Conservation (phyloP, 1,140 invertebrate species). For the Drosophila kepulauana region DNA sequence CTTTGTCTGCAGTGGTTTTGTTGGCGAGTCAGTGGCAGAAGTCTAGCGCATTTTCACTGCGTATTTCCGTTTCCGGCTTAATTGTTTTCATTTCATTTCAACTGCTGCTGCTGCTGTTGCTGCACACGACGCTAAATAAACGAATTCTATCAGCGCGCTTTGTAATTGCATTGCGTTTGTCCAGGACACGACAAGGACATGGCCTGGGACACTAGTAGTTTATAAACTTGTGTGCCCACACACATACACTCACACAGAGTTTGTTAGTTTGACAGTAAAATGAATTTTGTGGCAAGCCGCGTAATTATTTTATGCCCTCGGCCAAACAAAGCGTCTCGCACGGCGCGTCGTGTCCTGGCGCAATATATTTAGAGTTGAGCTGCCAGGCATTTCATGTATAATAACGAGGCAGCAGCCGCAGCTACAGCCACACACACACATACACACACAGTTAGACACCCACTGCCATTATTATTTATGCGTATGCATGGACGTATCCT, state of each 20-base stretch:
- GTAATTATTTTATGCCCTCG: slow-evolving; percentile 78
- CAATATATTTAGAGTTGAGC: slow-evolving; percentile 63
- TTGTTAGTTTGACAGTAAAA: slow-evolving; percentile 55
- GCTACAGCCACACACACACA: slow-evolving; percentile 7
- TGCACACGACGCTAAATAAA: slow-evolving; percentile 45
- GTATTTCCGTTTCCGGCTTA: slow-evolving; percentile 60
- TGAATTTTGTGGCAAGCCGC: slow-evolving; percentile 78
- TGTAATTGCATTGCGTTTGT: slow-evolving; percentile 29
- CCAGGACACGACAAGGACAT: slow-evolving; percentile 18
- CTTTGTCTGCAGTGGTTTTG: not conserved
- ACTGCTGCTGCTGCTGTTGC: not conserved
- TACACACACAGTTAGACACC: not conserved
- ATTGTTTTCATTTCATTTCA: slow-evolving; percentile 66
- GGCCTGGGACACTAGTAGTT: slow-evolving; percentile 21
- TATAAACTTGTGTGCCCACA: slow-evolving; percentile 35
- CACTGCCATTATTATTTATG: slow-evolving; percentile 74
- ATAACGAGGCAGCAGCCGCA: slow-evolving; percentile 28
- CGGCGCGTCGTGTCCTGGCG: slow-evolving; percentile 21
- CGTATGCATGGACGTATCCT: slow-evolving; percentile 61
- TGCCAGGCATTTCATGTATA: slow-evolving; percentile 38
- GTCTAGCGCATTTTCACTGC: slow-evolving; percentile 27
- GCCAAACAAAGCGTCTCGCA: slow-evolving; percentile 58
- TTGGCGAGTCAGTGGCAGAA: slow-evolving; percentile 7
- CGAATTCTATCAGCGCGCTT: slow-evolving; percentile 36
- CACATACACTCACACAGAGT: too few relatives aligned